phyloP scores from a whole-genome alignment of 1,140 invertebrate genomes.

The Caenorhabditis tropicalis region DNA sequence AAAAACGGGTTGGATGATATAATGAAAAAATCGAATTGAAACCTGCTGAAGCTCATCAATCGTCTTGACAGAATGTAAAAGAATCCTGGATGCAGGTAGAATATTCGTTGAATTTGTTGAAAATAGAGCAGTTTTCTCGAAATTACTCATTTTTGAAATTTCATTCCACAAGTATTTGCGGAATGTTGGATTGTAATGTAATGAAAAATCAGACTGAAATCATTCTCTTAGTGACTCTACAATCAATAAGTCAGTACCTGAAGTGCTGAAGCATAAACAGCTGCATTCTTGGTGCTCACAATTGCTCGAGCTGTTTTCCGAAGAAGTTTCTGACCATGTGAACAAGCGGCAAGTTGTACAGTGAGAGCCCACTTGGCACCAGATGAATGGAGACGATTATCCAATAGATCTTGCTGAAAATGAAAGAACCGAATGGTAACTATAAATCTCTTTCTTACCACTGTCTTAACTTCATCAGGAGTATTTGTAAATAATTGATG shows the following conservation, averaged over 20 bases:
- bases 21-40: not conserved
- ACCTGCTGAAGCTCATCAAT: constrained; percentile 64
- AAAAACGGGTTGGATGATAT: not conserved
- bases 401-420: constrained; percentile 58
- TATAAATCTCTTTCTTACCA: not conserved
- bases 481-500: constrained; percentile 67
- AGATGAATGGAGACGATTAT: constrained; percentile 61
- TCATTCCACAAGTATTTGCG: constrained; percentile 65
- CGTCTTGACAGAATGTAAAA: constrained; percentile 64
- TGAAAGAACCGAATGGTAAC: not conserved
- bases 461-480: constrained; percentile 46
- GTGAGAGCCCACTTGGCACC: constrained; percentile 62
- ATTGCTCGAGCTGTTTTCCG: constrained; percentile 62
- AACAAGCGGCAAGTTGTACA: constrained; percentile 68
- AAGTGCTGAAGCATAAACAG: constrained; percentile 65
- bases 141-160: constrained; percentile 55
- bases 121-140: constrained; percentile 65
- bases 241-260: constrained; percentile 53
- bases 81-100: constrained; percentile 44
- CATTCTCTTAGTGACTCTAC: not conserved
- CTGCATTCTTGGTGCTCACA: constrained; percentile 66
- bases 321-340: constrained; percentile 65
- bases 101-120: constrained; percentile 60
- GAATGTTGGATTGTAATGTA: constrained; percentile 68
- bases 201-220: constrained; percentile 45